phyloP scores from a whole-genome alignment of 2,888 invertebrate species.

The Hoplodrina ambigua region DNA sequence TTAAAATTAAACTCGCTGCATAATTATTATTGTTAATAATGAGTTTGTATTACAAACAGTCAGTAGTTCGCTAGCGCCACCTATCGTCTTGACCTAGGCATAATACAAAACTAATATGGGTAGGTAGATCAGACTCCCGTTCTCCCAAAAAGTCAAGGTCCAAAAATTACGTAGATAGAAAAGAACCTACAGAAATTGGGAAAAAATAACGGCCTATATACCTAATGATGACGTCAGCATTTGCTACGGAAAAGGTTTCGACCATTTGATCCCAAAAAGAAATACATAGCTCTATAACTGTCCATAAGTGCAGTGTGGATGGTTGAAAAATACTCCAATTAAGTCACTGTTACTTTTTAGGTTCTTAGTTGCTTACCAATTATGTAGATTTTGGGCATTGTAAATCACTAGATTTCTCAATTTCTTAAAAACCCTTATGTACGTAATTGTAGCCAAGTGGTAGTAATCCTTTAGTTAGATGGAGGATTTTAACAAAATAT shows the following conservation, averaged over 20 bases:
- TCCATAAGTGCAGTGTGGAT: too few relatives aligned
- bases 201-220: too few relatives aligned
- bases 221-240: neutral
- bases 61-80: conserved; percentile 23
- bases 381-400: too few relatives aligned
- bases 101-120: neutral
- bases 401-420: too few relatives aligned
- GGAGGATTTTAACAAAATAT: too few relatives aligned
- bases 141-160: too few relatives aligned
- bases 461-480: too few relatives aligned
- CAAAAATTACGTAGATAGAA: too few relatives aligned
- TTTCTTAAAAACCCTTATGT: too few relatives aligned
- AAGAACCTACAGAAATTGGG: neutral
- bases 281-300: neutral
- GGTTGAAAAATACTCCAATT: neutral
- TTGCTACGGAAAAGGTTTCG: neutral
- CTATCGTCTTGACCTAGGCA: conserved; percentile 5
- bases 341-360: neutral
- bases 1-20: neutral
- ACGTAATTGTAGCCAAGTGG: too few relatives aligned
- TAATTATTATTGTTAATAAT: neutral
- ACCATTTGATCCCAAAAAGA: neutral
- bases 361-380: too few relatives aligned
- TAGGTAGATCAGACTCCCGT: neutral
- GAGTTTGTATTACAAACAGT: neutral